A percentile compares a stretch with the other conserved stretches of the same genome.
Conservation (phyloP, 1,140 invertebrate genomes). For the Rhagoletis zephyria region DNA sequence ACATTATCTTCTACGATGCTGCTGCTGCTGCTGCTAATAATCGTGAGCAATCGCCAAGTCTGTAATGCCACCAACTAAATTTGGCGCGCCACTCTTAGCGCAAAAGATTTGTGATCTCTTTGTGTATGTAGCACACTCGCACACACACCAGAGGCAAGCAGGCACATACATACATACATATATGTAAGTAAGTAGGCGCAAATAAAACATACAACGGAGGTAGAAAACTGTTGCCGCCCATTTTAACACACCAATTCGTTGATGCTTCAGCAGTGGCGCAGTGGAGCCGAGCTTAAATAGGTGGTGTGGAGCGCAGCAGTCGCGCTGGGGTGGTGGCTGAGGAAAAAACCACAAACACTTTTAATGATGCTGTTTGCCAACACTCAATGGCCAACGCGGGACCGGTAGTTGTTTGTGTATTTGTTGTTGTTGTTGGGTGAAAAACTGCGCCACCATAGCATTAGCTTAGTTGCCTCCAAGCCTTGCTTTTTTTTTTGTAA, state of each 20-base stretch:
- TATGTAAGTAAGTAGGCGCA: background rate
- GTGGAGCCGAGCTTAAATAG: background rate
- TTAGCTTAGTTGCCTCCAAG: background rate
- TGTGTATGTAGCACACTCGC: background rate
- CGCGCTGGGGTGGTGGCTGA: background rate
- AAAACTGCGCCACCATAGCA: background rate
- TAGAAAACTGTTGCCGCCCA: conserved; percentile 45
- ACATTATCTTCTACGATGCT: background rate
- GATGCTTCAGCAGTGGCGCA: background rate
- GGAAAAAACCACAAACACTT: conserved; percentile 67
- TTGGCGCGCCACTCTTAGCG: conserved; percentile 14
- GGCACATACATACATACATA: background rate
- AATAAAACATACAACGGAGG: background rate
- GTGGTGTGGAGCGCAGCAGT: background rate
- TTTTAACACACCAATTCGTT: conserved; percentile 28
- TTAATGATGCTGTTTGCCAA: conserved; percentile 70
- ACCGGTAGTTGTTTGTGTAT: background rate
- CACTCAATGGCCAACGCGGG: background rate
- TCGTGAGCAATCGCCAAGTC: background rate
- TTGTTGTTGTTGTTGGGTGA: background rate
- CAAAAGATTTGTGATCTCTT: background rate
- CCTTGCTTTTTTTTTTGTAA: background rate
- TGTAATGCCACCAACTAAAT: background rate
- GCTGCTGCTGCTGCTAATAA: background rate
- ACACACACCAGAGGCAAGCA: background rate